phyloP scores from a whole-genome alignment of 2,797 vertebrate genomes.

The Sebastes taczanowskii region DNA sequence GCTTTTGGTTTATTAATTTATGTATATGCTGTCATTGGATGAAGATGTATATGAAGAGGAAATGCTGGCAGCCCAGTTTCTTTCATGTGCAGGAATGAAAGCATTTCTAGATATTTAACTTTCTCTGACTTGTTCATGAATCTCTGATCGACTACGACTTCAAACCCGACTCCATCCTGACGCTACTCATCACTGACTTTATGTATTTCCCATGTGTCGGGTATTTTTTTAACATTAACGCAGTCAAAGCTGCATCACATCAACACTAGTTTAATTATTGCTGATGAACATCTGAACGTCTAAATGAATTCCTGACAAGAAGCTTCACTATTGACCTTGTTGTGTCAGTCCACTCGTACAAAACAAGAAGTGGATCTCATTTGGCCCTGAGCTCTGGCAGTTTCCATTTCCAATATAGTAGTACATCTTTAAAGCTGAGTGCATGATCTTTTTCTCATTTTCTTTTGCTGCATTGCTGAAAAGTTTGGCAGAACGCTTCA shows the following conservation, averaged over 20 bases:
- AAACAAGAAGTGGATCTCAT: not conserved
- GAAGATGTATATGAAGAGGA: not conserved
- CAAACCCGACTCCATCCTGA: not conserved
- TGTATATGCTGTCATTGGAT: not conserved
- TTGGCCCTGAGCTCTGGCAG: not conserved
- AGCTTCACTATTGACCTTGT: not conserved
- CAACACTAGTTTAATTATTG: not conserved
- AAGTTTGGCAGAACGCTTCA: not conserved
- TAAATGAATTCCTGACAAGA: not conserved
- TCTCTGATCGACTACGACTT: not conserved
- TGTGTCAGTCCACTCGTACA: not conserved
- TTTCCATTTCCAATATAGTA: not conserved
- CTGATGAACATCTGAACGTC: not conserved
- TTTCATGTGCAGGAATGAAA: conserved; percentile 9
- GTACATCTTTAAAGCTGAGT: not conserved
- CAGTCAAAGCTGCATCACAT: not conserved
- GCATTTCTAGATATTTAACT: not conserved
- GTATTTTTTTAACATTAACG: not conserved
- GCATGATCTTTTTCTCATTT: not conserved
- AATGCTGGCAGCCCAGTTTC: not conserved
- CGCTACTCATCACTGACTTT: not conserved
- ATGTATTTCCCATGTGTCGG: not conserved
- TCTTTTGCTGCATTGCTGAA: not conserved
- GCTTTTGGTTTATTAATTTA: not conserved
- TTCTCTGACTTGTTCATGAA: not conserved